phyloP scores from a whole-genome alignment of 2,797 vertebrate genomes.

The Phataginus tetradactyla region DNA sequence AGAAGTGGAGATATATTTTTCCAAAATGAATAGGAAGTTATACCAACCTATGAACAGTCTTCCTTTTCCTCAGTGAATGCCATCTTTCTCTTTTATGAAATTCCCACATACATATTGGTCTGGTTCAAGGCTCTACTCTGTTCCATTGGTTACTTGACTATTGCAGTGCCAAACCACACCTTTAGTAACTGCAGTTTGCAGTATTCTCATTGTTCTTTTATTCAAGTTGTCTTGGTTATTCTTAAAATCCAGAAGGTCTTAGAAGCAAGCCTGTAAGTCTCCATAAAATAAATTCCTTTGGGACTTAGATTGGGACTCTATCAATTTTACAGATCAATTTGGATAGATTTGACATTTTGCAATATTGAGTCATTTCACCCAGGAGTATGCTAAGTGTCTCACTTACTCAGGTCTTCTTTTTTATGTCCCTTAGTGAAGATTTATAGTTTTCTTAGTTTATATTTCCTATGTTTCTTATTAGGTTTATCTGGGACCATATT shows the following conservation, averaged over 20 bases:
- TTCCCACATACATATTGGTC: neutral
- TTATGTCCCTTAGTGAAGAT: neutral
- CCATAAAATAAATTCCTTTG: neutral
- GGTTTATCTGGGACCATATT: neutral
- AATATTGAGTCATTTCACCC: neutral
- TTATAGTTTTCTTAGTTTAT: neutral
- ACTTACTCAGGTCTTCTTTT: slow-evolving; percentile 6
- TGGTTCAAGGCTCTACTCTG: neutral
- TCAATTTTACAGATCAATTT: neutral
- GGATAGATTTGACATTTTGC: neutral
- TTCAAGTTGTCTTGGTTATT: neutral
- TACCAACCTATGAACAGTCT: neutral
- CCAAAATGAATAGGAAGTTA: slow-evolving; percentile 13
- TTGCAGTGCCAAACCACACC: neutral
- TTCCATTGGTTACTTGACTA: neutral
- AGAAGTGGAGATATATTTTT: neutral
- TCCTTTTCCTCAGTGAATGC: neutral
- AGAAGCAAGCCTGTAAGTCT: neutral
- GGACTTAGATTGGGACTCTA: neutral
- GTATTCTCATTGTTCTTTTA: neutral
- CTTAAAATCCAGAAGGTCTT: slow-evolving; percentile 28
- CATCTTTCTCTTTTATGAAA: neutral
- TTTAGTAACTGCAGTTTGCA: slow-evolving; percentile 7
- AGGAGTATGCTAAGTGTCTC: neutral
- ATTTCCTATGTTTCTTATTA: slow-evolving; percentile 10